Percentiles rank a stretch among this genome's conserved stretches.
These are phyloP conservation scores for Caenorhabditis tropicalis DNA, from an alignment of 1,140 invertebrate genomes.

Conservation along the genomic window DNA sequence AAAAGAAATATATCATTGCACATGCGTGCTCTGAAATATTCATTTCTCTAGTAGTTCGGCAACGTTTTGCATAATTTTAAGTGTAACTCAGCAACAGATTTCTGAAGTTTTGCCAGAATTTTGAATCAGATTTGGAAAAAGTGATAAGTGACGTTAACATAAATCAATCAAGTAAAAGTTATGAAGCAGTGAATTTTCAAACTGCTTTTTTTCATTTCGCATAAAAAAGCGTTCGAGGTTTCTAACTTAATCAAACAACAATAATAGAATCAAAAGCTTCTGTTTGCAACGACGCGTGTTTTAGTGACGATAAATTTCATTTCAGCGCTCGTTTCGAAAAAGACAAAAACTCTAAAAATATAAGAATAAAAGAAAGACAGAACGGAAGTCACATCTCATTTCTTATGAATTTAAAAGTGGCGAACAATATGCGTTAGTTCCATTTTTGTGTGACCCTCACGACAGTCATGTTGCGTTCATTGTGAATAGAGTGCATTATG, in stretches of 20 bases:
- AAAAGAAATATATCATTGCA: not conserved
- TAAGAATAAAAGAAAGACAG: not conserved
- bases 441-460: conserved; percentile 28
- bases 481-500: conserved; percentile 39
- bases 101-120: not conserved
- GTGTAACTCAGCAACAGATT: conserved; percentile 25
- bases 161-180: too few species aligned
- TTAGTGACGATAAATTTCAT: too few species aligned
- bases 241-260: too few species aligned
- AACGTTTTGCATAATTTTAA: conserved; percentile 31
- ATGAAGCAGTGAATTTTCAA: too few species aligned
- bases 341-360: too few species aligned
- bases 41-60: not conserved
- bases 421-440: conserved; percentile 26
- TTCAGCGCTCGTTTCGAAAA: not conserved
- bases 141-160: not conserved
- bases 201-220: too few species aligned
- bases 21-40: not conserved
- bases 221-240: too few species aligned
- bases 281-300: too few species aligned
- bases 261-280: too few species aligned
- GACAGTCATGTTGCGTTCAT: conserved; percentile 32
- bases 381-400: conserved; percentile 18
- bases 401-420: conserved; percentile 35
- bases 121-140: not conserved